These are phyloP conservation scores for Brachypalpus laphriformis DNA, from an alignment of 2,888 invertebrate species.

Conservation along the genomic window DNA sequence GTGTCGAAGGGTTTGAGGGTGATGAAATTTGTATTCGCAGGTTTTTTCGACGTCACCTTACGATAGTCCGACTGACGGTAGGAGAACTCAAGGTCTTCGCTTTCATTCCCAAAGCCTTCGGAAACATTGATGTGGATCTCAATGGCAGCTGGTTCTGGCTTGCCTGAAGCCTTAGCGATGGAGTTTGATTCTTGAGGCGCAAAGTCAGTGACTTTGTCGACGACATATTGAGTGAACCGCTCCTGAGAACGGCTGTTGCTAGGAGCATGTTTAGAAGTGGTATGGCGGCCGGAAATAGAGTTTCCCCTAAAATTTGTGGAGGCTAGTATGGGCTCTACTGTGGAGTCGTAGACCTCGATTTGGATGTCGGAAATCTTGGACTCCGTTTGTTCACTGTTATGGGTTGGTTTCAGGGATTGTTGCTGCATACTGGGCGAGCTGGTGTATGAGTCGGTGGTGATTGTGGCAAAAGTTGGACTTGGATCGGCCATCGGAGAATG, in stretches of 20 bases:
- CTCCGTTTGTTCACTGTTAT: slow-evolving; percentile 76
- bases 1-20: slow-evolving; percentile 48
- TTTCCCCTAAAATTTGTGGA: slow-evolving; percentile 80
- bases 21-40: slow-evolving; percentile 55
- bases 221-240: slow-evolving; percentile 80
- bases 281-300: slow-evolving; percentile 74
- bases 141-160: slow-evolving; percentile 81
- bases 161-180: slow-evolving; percentile 75
- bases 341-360: slow-evolving; percentile 81
- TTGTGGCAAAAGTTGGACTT: slow-evolving; percentile 1
- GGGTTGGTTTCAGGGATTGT: slow-evolving; percentile 1
- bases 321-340: slow-evolving; percentile 80
- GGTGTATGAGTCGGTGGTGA: not conserved
- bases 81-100: slow-evolving; percentile 81
- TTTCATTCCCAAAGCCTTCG: slow-evolving; percentile 80
- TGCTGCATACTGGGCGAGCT: not conserved
- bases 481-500: slow-evolving; percentile 1
- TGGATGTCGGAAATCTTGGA: slow-evolving; percentile 82
- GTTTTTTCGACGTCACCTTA: slow-evolving; percentile 46
- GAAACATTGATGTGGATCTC: slow-evolving; percentile 82
- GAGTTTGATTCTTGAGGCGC: slow-evolving; percentile 79
- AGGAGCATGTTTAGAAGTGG: slow-evolving; percentile 76
- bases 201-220: slow-evolving; percentile 79
- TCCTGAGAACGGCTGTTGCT: slow-evolving; percentile 77
- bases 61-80: slow-evolving; percentile 78